Base-by-base conservation (phyloP, 2,888 invertebrate genomes). In the Thalpophila matura region DNA sequence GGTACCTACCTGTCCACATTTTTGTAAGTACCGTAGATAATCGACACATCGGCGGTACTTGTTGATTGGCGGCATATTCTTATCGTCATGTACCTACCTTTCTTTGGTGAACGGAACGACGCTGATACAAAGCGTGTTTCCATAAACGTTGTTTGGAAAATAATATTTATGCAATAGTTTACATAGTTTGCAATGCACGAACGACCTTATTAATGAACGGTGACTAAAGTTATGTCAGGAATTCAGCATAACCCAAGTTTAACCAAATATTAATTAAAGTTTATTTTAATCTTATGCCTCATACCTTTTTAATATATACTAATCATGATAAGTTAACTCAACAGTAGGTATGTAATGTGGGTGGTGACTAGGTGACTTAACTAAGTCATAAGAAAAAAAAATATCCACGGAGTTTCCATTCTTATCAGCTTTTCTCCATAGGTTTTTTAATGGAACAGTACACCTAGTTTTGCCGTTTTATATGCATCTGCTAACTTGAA, bases 1-100 rank as follows among this genome's bases (percentile, higher is more conserved):
- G 57, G 53, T 61, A 47, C 55, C 55, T 66, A 65, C 47, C 46
- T 29, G 63, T 60, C 71, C 62, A 65, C 74, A 65, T 77, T 72
- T 61, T 62, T 66, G 47, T 56, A 33, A 69, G 49, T 64, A 66
- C 61, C 74, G 50, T 53, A 60, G 58, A 66, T 64, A 72, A 68
- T 68, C 49, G 59, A 54, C 49, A 61, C 50, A 72, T 66, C 53
- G 53, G 16, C 12, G 27, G 49, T 63, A 62, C 65, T 70, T 40
- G 70, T 31, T 50, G 55, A 72, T 60, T 56, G 53, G 26, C 42
- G 42, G 27, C 14, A 26, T 45, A 60, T 56, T 65, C 55, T 56
- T 64, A 71, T 65, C 60, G 47, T 31, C 5, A 18, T 18, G 33
- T 35, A 40, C 50, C 22, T 35, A 40, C 50, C 22, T 70, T 57